phyloP scores from a whole-genome alignment of 2,797 vertebrate species.

The Bradypodion ventrale region DNA sequence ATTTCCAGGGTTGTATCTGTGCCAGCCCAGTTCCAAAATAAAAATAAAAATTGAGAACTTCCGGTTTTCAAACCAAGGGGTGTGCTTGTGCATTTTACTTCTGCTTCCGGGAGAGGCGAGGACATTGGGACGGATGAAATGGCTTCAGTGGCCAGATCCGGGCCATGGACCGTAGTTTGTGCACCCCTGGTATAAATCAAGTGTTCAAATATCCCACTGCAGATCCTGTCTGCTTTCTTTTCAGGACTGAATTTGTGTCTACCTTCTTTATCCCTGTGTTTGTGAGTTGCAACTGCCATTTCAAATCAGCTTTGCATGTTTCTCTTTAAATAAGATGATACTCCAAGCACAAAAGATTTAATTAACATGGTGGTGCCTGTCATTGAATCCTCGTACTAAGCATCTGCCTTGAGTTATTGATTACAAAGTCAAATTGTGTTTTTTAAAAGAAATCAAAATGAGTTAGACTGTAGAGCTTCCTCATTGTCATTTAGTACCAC shows the following conservation, averaged over 20 bases:
- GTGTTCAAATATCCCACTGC: background rate
- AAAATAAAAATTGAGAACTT: too few species aligned
- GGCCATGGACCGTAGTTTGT: too few species aligned
- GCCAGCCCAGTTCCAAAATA: too few species aligned
- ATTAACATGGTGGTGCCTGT: slow-evolving; percentile 2
- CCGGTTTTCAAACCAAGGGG: too few species aligned
- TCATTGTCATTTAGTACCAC: background rate
- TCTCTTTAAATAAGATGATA: slow-evolving; percentile 12
- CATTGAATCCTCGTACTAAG: slow-evolving; percentile 22
- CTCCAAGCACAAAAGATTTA: slow-evolving; percentile 18
- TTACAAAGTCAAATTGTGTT: slow-evolving; percentile 16
- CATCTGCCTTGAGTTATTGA: slow-evolving; percentile 24
- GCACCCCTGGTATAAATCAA: background rate
- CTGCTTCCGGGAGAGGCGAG: too few species aligned
- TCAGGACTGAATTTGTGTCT: background rate
- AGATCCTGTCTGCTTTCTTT: background rate
- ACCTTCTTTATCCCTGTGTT: background rate
- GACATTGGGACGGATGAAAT: too few species aligned
- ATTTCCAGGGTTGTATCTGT: too few species aligned
- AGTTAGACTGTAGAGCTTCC: slow-evolving; percentile 5
- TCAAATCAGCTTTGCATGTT: slow-evolving; percentile 11
- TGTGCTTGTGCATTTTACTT: too few species aligned
- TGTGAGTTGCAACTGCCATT: slow-evolving; percentile 1
- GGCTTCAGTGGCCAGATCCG: too few species aligned
- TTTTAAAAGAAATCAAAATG: slow-evolving; percentile 20